These are phyloP conservation scores for Buathra laborator DNA, from an alignment of 2,888 invertebrate genomes.

Conservation along the genomic window DNA sequence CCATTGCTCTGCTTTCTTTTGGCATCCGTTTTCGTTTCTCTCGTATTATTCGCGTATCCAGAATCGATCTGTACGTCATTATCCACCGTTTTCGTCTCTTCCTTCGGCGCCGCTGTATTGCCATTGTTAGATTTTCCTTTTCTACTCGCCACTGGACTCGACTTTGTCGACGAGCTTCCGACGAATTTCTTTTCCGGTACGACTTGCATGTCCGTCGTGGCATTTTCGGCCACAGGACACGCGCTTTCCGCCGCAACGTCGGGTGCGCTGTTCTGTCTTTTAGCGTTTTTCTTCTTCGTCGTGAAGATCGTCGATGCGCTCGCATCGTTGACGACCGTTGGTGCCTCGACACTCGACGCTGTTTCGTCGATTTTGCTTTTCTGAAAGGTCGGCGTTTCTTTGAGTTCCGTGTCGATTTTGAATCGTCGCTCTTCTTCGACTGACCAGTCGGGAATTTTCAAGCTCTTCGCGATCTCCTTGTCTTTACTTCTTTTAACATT, in stretches of 20 bases:
- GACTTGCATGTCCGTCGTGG: constrained; percentile 68
- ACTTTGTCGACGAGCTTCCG: constrained; percentile 74
- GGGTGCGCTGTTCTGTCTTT: constrained; percentile 66
- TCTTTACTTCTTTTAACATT: constrained; percentile 80
- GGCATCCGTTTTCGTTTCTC: constrained; percentile 66
- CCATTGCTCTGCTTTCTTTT: constrained; percentile 77
- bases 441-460: constrained; percentile 82
- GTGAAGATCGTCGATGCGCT: constrained; percentile 61
- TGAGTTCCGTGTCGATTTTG: constrained; percentile 79
- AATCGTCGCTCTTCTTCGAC: constrained; percentile 81
- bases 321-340: constrained; percentile 52
- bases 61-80: constrained; percentile 82
- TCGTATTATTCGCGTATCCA: constrained; percentile 72
- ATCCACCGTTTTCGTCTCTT: constrained; percentile 80
- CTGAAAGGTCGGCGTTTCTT: constrained; percentile 71
- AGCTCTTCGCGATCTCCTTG: constrained; percentile 75
- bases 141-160: constrained; percentile 77
- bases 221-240: constrained; percentile 56
- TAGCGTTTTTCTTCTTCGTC: constrained; percentile 75
- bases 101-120: constrained; percentile 69
- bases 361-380: constrained; percentile 55
- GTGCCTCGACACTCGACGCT: constrained; percentile 3
- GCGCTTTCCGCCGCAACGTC: constrained; percentile 44
- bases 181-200: constrained; percentile 73
- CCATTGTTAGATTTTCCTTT: constrained; percentile 74